Base-by-base conservation (phyloP, 2,888 invertebrate species). In the Aleiodes leptofemur region DNA sequence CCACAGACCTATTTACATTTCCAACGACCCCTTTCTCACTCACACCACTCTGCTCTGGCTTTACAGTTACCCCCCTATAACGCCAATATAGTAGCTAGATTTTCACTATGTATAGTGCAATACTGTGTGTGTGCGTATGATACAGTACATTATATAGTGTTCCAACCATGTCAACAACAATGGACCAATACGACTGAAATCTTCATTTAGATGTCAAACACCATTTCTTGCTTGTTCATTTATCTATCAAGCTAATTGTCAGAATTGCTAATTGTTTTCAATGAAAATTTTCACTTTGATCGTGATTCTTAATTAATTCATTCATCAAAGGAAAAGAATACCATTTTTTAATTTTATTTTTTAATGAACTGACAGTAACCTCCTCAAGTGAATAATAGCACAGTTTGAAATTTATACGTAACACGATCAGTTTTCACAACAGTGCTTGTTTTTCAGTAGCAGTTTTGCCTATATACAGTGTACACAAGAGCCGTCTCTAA, bases 1-100 rank as follows among this genome's bases (percentile, higher is more conserved):
- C 77, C 76, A 77, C 80, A 79, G 78, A 80, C 80, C 79, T 79
- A 80, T 80, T 80, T 80, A 79, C 79, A 79, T 79, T 77, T 76
- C 75, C 77, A 79, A 73, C 74, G 76, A 76, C 73, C 73, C 73
- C 73, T 61, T 55, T 43, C 66, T 72, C 43, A 61, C 61, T 34
- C 73, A 48, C 29, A 11, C 14, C 23, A n/a, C 55, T 34, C 6
- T 6, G 23, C 56, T 43, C 56, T 57, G n/a, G 53, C 73, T 70
- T 55, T 56, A n/a, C 48, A n/a, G 48, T 11, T 48, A 57, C 23
- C 64, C 59, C 34, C 34, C 23, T 55, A 14, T 43, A 48, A 68
- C 53, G 68, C 69, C 69, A 61, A 16, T 69, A 53, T 48, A 9
- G 6, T 6, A 11, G 0, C 68, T 11, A 38, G 16, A 64, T 29